Conservation (phyloP, 2,888 invertebrate genomes). For the Eupithecia inturbata region DNA sequence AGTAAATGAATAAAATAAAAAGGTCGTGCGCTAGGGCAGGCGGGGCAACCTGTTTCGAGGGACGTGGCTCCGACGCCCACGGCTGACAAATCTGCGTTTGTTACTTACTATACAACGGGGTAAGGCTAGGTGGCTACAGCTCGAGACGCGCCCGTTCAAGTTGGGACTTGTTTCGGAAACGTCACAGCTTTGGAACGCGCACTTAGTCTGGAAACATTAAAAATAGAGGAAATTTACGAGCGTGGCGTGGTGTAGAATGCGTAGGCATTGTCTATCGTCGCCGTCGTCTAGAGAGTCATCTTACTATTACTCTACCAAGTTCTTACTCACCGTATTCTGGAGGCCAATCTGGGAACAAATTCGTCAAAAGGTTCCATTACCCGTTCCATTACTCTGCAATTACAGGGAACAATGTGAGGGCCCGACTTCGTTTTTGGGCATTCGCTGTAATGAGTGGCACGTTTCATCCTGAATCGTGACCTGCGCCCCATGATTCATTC, state of each 20-base stretch:
- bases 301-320: neutral
- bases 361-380: slow-evolving; percentile 33
- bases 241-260: slow-evolving; percentile 40
- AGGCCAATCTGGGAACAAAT: slow-evolving; percentile 4
- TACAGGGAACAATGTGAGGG: slow-evolving; percentile 54
- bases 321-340: neutral
- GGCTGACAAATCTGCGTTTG: slow-evolving; percentile 79
- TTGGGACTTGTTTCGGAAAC: slow-evolving; percentile 66
- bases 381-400: slow-evolving; percentile 50
- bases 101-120: slow-evolving; percentile 44
- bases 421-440: slow-evolving; percentile 48
- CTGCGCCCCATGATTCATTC: slow-evolving; percentile 54
- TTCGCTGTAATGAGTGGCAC: slow-evolving; percentile 62
- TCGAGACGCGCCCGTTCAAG: slow-evolving; percentile 61
- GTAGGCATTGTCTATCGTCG: slow-evolving; percentile 45
- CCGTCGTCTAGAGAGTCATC: slow-evolving; percentile 1
- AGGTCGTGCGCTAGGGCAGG: slow-evolving; percentile 68
- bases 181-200: slow-evolving; percentile 31
- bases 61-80: slow-evolving; percentile 70
- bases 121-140: slow-evolving; percentile 37
- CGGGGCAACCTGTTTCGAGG: slow-evolving; percentile 79
- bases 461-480: slow-evolving; percentile 63
- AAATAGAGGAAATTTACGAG: slow-evolving; percentile 40
- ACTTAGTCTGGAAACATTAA: slow-evolving; percentile 15
- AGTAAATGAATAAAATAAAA: slow-evolving; percentile 72